These are phyloP conservation scores for Cebidichthys violaceus DNA, from an alignment of 2,113 vertebrate species.

Conservation along the genomic window DNA sequence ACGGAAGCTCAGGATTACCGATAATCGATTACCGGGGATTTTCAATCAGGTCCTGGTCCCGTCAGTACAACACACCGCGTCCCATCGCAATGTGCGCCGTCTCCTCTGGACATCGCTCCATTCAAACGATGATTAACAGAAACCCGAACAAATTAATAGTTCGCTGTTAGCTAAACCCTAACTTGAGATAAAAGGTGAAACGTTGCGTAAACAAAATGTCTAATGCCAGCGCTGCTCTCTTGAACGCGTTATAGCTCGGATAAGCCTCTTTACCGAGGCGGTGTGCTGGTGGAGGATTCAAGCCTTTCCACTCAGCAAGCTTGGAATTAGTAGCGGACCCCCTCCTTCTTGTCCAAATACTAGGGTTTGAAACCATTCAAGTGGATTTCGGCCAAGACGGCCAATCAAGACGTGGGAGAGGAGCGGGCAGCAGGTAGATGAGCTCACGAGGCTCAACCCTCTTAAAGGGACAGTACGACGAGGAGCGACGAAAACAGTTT, in stretches of 20 bases:
- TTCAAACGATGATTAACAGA: background rate
- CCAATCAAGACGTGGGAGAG: conserved; percentile 77
- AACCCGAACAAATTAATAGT: background rate
- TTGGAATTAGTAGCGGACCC: conserved; percentile 41
- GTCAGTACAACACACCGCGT: conserved; percentile 42
- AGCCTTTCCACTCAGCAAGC: conserved; percentile 37
- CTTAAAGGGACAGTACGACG: conserved; percentile 79
- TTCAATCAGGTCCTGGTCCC: conserved; percentile 30
- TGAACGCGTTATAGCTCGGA: background rate
- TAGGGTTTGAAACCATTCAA: conserved; percentile 79
- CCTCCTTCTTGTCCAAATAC: conserved; percentile 55
- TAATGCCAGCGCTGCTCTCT: conserved; percentile 3
- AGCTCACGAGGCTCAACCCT: conserved; percentile 61
- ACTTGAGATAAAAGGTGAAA: background rate
- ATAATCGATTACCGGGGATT: conserved; percentile 31
- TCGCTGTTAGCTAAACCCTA: background rate
- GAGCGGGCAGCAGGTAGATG: conserved; percentile 76
- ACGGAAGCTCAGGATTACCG: background rate
- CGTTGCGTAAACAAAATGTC: conserved; percentile 1
- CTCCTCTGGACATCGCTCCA: conserved; percentile 47
- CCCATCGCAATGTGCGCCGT: conserved; percentile 37
- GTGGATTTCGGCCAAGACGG: conserved; percentile 64
- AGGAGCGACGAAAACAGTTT: no score
- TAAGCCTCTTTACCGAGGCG: conserved; percentile 61
- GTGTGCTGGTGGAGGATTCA: conserved; percentile 25